These are phyloP conservation scores for Huso huso DNA, from an alignment of 2,797 vertebrate genomes.

Conservation along the genomic window DNA sequence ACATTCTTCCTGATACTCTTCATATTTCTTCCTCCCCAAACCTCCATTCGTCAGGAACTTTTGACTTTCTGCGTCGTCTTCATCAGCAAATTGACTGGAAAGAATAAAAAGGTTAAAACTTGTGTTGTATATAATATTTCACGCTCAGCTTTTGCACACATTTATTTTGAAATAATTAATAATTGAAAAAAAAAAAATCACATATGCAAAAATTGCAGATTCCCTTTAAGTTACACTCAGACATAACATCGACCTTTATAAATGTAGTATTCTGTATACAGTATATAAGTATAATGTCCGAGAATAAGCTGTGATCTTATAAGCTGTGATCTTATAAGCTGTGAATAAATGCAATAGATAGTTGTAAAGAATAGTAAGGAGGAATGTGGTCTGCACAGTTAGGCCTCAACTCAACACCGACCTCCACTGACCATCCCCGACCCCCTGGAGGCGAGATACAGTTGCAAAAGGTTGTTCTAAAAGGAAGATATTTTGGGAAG, in stretches of 20 bases:
- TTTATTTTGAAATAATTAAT: not conserved
- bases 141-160: not conserved
- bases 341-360: not conserved
- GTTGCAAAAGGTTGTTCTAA: too few species aligned
- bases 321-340: too few species aligned
- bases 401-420: too few species aligned
- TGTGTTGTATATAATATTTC: not conserved
- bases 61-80: constrained; percentile 75
- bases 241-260: not conserved
- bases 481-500: too few species aligned
- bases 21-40: constrained; percentile 77
- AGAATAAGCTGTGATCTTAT: too few species aligned
- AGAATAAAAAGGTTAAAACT: not conserved
- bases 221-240: not conserved
- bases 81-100: constrained; percentile 69
- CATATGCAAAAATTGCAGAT: not conserved
- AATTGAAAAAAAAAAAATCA: not conserved
- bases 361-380: not conserved
- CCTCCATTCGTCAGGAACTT: constrained; percentile 86
- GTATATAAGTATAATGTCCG: not conserved
- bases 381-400: too few species aligned
- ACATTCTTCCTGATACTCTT: constrained; percentile 82
- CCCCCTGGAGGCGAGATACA: too few species aligned
- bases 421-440: too few species aligned
- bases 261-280: not conserved